A percentile compares a stretch with the other conserved stretches of the same genome.
Evolutionary conservation across 1,140 invertebrate genomes (phyloP).

Genomic region (Diachasma alloeum): DNA sequence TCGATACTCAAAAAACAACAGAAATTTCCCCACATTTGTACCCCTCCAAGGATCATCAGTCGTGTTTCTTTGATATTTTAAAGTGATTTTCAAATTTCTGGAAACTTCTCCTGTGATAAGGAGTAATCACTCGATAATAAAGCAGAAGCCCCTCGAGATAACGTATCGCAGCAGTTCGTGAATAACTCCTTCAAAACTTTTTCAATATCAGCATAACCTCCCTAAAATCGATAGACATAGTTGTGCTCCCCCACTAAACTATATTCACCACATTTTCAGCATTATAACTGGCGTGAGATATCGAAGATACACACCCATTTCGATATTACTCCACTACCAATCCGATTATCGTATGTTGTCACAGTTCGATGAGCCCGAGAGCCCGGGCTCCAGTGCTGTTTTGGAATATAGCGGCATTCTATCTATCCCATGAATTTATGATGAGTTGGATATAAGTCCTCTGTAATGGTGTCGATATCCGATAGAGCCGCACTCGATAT

Average conservation of each 20-base stretch:
- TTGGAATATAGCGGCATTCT: constrained; percentile 1
- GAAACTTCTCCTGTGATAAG: too few species aligned
- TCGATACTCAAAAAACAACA: too few species aligned
- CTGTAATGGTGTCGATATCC: neutral
- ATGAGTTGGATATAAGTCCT: constrained; percentile 29
- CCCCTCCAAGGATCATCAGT: too few species aligned
- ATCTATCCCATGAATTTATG: constrained; percentile 32
- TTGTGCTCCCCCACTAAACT: constrained; percentile 1
- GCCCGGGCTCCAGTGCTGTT: neutral
- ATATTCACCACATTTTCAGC: constrained; percentile 18
- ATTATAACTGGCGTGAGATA: constrained; percentile 7
- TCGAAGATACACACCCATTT: constrained; percentile 18
- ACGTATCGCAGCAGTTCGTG: too few species aligned
- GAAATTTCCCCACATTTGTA: too few species aligned
- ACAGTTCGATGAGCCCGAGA: constrained; percentile 15
- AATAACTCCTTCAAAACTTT: constrained; percentile 18
- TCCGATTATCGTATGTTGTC: constrained; percentile 26
- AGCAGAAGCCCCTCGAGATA: too few species aligned
- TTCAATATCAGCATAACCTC: constrained; percentile 6
- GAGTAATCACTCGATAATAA: too few species aligned
- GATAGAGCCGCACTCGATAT: neutral
- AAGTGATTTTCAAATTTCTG: too few species aligned
- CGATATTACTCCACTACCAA: constrained; percentile 9
- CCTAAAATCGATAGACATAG: neutral
- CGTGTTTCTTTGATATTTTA: too few species aligned